A percentile compares a stretch with the other conserved stretches of the same genome.
Evolutionary conservation across 2,888 invertebrate genomes (phyloP).

Genomic region (Catocala nupta): DNA sequence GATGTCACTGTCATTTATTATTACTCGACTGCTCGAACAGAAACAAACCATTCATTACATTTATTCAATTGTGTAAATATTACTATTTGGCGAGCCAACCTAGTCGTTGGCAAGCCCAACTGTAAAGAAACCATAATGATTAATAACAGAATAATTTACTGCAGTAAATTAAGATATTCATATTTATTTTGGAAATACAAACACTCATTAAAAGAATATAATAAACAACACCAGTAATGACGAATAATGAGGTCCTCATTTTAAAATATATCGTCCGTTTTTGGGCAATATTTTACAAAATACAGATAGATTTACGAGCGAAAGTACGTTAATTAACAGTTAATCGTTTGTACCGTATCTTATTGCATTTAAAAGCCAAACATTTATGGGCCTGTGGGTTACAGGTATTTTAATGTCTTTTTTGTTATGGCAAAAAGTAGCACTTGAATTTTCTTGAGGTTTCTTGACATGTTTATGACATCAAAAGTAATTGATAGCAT

Average conservation of each 20-base stretch:
- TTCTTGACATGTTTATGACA: too few species aligned
- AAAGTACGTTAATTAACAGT: slow-evolving; percentile 42
- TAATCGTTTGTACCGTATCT: slow-evolving; percentile 31
- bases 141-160: too few species aligned
- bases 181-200: not conserved
- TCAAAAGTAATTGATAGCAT: too few species aligned
- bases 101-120: too few species aligned
- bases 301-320: slow-evolving; percentile 35
- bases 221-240: slow-evolving; percentile 24
- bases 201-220: not conserved
- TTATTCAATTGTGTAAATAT: too few species aligned
- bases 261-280: slow-evolving; percentile 30
- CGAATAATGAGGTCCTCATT: slow-evolving; percentile 25
- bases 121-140: too few species aligned
- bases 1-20: too few species aligned
- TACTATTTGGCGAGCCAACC: too few species aligned
- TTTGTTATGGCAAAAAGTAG: not conserved
- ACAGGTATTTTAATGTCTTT: too few species aligned
- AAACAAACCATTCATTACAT: too few species aligned
- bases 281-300: slow-evolving; percentile 29
- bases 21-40: too few species aligned
- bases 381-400: not conserved
- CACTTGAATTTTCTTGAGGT: too few species aligned
- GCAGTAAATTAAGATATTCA: not conserved
- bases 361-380: slow-evolving; percentile 23